Evolutionary conservation across 2,888 invertebrate species (phyloP).

Genomic region (Macrosiphum euphorbiae): DNA sequence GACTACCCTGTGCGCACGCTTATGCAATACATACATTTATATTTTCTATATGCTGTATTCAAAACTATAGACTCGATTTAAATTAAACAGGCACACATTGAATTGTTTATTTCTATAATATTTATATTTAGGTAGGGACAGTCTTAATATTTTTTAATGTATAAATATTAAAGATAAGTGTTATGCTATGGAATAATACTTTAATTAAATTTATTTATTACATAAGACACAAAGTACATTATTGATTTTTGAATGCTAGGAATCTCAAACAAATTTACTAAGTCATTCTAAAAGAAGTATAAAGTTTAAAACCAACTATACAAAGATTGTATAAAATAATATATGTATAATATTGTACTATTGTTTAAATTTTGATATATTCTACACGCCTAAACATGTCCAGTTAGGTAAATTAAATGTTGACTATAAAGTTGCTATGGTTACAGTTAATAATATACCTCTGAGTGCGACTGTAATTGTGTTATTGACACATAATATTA

Average conservation of each 20-base stretch:
- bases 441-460: slow-evolving; percentile 8
- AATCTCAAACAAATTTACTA: background rate
- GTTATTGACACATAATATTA: background rate
- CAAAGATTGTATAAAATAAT: background rate
- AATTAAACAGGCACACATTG: background rate
- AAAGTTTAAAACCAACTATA: background rate
- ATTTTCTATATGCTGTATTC: background rate
- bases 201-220: background rate
- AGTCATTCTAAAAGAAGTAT: background rate
- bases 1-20: too few species aligned
- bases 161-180: background rate
- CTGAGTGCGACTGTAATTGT: background rate
- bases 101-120: background rate
- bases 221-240: background rate
- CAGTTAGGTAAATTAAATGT: slow-evolving; percentile 33
- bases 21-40: background rate
- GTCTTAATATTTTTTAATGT: background rate
- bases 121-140: background rate
- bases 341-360: background rate
- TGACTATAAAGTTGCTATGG: slow-evolving; percentile 60
- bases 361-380: background rate
- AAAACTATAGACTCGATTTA: background rate
- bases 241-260: background rate
- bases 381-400: background rate
- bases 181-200: background rate